Conservation (phyloP, 2,797 vertebrate species). For the Pantherophis alleghaniensis region DNA sequence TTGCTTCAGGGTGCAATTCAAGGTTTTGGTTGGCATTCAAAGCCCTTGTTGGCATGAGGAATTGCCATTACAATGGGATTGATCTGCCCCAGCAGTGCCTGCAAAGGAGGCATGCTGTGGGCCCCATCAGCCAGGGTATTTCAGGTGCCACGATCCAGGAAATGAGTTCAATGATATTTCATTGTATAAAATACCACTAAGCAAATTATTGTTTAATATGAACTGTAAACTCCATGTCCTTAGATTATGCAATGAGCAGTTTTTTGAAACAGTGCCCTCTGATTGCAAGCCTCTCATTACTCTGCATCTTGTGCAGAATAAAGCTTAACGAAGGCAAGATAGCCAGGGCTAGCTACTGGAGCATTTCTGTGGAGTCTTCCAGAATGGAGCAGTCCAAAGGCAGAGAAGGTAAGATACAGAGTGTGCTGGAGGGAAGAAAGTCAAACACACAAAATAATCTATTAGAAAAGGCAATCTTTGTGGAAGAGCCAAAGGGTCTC, state of each 20-base stretch:
- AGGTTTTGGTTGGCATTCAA: no score
- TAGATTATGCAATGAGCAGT: constrained; percentile 36
- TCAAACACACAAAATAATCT: not conserved
- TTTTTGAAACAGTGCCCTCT: constrained; percentile 71
- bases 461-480: not conserved
- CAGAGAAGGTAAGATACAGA: constrained; percentile 70
- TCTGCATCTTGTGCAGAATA: constrained; percentile 72
- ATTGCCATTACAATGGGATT: no score
- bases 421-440: constrained; percentile 58
- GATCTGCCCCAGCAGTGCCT: no score
- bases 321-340: constrained; percentile 79
- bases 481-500: constrained; percentile 25
- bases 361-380: constrained; percentile 74
- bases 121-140: no score
- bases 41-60: no score
- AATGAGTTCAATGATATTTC: no score
- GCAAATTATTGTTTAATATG: no score
- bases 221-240: not conserved
- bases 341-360: constrained; percentile 68
- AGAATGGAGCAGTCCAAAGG: constrained; percentile 78
- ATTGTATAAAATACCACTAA: no score
- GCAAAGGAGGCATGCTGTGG: no score
- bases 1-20: no score
- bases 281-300: constrained; percentile 65
- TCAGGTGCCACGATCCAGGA: no score